phyloP scores from a whole-genome alignment of 2,797 vertebrate species.

The Phataginus tetradactyla region DNA sequence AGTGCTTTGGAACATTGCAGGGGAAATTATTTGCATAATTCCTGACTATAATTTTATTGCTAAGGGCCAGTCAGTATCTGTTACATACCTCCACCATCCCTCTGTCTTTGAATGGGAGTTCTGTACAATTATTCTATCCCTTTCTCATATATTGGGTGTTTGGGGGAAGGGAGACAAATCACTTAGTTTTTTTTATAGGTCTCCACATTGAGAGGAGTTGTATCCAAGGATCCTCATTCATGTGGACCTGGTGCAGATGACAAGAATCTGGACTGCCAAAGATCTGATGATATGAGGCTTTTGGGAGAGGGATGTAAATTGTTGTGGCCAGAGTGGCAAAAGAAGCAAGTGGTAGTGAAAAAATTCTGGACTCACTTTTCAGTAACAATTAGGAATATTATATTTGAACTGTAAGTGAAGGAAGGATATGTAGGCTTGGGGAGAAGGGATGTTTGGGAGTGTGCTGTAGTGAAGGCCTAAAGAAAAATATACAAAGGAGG shows the following conservation, averaged over 20 bases:
- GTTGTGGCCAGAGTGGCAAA: neutral
- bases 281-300: neutral
- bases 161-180: neutral
- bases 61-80: neutral
- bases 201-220: neutral
- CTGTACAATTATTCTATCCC: neutral
- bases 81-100: neutral
- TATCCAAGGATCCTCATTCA: neutral
- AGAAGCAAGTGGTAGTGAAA: neutral
- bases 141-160: conserved; percentile 31
- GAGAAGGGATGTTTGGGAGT: neutral
- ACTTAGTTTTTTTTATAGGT: neutral
- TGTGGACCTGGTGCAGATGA: neutral
- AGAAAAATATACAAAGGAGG: neutral
- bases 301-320: neutral
- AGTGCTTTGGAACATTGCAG: neutral
- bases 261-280: neutral
- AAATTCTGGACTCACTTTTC: neutral
- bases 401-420: neutral
- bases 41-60: neutral
- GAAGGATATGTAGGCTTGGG: neutral
- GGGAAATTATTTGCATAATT: neutral
- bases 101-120: neutral
- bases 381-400: neutral
- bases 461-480: neutral